A percentile compares a stretch with the other conserved stretches of the same genome.
Conservation (phyloP, 1,140 invertebrate genomes). For the Drosophila insularis region DNA sequence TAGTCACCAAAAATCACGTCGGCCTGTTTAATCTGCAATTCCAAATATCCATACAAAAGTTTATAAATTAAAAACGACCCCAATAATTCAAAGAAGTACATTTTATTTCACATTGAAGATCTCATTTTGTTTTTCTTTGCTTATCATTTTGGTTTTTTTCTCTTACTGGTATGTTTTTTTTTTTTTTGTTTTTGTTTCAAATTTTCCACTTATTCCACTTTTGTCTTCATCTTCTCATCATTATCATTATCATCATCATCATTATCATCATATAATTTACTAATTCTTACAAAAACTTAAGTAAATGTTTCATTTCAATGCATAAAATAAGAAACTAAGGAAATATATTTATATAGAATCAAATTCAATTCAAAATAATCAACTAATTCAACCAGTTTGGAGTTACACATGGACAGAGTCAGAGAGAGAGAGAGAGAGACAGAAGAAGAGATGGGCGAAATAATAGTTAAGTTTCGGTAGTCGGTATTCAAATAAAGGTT, state of each 20-base stretch:
- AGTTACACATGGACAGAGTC: conserved; percentile 26
- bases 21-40: no score
- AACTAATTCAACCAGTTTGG: conserved; percentile 10
- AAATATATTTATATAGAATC: not conserved
- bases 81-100: conserved; percentile 67
- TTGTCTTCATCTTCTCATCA: conserved; percentile 17
- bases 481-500: conserved; percentile 26
- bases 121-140: conserved; percentile 55
- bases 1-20: no score
- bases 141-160: conserved; percentile 43
- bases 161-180: conserved; percentile 59
- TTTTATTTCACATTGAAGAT: conserved; percentile 80
- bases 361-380: conserved; percentile 41
- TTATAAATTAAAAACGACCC: not conserved
- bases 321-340: not conserved
- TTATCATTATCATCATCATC: conserved; percentile 13
- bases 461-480: not conserved
- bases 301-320: conserved; percentile 37
- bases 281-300: conserved; percentile 78
- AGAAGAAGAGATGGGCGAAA: not conserved
- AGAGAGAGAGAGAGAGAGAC: conserved; percentile 28
- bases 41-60: no score
- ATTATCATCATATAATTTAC: conserved; percentile 59
- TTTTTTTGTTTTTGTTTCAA: conserved; percentile 47
- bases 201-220: conserved; percentile 52